Evolutionary conservation across 2,113 vertebrate genomes (phyloP).

Genomic region (Labrus mixtus): DNA sequence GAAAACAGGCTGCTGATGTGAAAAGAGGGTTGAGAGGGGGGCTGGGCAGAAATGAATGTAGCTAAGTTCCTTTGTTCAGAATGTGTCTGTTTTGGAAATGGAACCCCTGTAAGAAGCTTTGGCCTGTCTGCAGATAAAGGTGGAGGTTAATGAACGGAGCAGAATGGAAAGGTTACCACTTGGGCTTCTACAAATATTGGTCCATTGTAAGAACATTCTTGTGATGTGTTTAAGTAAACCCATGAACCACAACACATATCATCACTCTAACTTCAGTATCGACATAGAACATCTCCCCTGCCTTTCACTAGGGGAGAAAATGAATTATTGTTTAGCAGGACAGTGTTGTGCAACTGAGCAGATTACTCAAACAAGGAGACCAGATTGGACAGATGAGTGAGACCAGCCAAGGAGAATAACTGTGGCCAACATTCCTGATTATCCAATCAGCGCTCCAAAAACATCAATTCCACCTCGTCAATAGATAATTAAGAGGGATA

Average conservation of each 20-base stretch:
- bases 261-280: constrained; percentile 3
- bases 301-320: constrained; percentile 14
- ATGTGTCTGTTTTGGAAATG: constrained; percentile 69
- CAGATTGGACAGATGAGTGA: constrained; percentile 78
- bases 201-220: constrained; percentile 27
- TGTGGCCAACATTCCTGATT: constrained; percentile 80
- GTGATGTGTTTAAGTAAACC: constrained; percentile 16
- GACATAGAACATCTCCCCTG: constrained; percentile 7
- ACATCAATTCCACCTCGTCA: constrained; percentile 82
- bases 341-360: constrained; percentile 62
- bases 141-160: constrained; percentile 66
- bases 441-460: constrained; percentile 81
- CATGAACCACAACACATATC: not conserved
- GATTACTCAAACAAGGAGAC: constrained; percentile 73
- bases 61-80: constrained; percentile 73
- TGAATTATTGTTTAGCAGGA: constrained; percentile 58
- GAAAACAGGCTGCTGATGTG: constrained; percentile 88
- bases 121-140: constrained; percentile 61
- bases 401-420: constrained; percentile 78
- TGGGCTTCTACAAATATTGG: constrained; percentile 28
- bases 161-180: constrained; percentile 43
- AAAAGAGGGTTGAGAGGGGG: constrained; percentile 68
- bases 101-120: constrained; percentile 46
- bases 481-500: constrained; percentile 85
- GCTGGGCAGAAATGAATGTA: constrained; percentile 74